Conservation (phyloP, 2,888 invertebrate species). For the Apodemia zela region DNA sequence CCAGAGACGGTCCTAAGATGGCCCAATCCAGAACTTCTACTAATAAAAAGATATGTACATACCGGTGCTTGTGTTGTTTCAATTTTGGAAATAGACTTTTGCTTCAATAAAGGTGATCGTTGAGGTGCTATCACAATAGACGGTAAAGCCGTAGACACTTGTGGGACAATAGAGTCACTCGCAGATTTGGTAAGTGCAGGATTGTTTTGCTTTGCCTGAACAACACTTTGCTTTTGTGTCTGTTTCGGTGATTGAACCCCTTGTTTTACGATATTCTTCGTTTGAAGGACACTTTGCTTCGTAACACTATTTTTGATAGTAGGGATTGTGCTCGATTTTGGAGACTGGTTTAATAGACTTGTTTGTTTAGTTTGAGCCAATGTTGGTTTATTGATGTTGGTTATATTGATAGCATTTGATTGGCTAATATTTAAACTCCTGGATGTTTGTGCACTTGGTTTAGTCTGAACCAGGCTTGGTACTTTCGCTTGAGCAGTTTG, state of each 20-base stretch:
- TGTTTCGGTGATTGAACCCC: slow-evolving; percentile 46
- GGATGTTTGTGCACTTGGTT: slow-evolving; percentile 30
- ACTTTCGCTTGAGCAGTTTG: slow-evolving; percentile 33
- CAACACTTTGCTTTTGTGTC: slow-evolving; percentile 26
- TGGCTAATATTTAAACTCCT: slow-evolving; percentile 21
- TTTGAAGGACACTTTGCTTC: slow-evolving; percentile 31
- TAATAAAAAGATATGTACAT: slow-evolving; percentile 12
- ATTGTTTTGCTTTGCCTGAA: slow-evolving; percentile 33
- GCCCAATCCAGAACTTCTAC: no score
- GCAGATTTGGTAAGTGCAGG: slow-evolving; percentile 31
- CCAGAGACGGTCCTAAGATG: no score
- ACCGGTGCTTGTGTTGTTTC: slow-evolving; percentile 48
- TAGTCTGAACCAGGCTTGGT: slow-evolving; percentile 36
- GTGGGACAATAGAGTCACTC: slow-evolving; percentile 28
- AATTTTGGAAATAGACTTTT: slow-evolving; percentile 53
- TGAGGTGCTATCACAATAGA: slow-evolving; percentile 50
- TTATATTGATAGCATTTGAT: slow-evolving; percentile 21
- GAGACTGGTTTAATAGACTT: slow-evolving; percentile 19
- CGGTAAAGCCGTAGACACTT: slow-evolving; percentile 46
- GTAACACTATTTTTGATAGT: slow-evolving; percentile 18
- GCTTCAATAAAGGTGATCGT: slow-evolving; percentile 60
- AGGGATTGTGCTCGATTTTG: slow-evolving; percentile 21
- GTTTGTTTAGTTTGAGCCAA: slow-evolving; percentile 23
- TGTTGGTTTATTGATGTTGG: slow-evolving; percentile 22
- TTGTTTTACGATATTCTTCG: slow-evolving; percentile 33